phyloP scores from a whole-genome alignment of 2,888 invertebrate genomes.

The Mylabris sibirica region DNA sequence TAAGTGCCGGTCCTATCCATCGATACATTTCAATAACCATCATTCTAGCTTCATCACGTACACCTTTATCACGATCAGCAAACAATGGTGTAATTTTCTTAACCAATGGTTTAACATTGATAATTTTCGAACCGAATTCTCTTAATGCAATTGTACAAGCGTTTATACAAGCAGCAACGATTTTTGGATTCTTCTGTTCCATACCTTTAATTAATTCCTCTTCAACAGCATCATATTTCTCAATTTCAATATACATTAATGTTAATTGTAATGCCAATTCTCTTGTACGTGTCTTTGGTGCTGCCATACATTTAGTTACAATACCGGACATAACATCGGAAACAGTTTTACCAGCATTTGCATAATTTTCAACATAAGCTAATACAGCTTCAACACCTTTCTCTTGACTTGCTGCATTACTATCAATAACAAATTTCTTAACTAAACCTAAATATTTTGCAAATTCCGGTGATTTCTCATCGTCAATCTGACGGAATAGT shows the following conservation, averaged over 20 bases:
- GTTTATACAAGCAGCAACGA: conserved; percentile 83
- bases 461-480: conserved; percentile 95
- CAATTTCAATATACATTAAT: conserved; percentile 95
- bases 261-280: conserved; percentile 89
- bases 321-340: conserved; percentile 82
- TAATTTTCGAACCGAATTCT: conserved; percentile 92
- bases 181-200: conserved; percentile 96
- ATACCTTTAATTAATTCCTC: conserved; percentile 94
- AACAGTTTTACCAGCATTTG: conserved; percentile 84
- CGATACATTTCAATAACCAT: conserved; percentile 92
- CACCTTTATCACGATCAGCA: conserved; percentile 90
- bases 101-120: conserved; percentile 85
- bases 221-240: conserved; percentile 87
- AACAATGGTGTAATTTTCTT: conserved; percentile 86
- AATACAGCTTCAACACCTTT: conserved; percentile 92
- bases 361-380: conserved; percentile 91
- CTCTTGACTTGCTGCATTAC: conserved; percentile 95
- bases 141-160: conserved; percentile 79
- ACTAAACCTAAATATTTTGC: conserved; percentile 88
- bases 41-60: conserved; percentile 90
- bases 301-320: conserved; percentile 91
- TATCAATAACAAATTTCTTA: conserved; percentile 93
- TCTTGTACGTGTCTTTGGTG: conserved; percentile 89
- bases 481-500: conserved; percentile 84
- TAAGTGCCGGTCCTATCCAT: conserved; percentile 62